Percentiles rank a stretch among this genome's conserved stretches.
phyloP scores from a whole-genome alignment of 2,888 invertebrate genomes.

The Ischnus inquisitorius region DNA sequence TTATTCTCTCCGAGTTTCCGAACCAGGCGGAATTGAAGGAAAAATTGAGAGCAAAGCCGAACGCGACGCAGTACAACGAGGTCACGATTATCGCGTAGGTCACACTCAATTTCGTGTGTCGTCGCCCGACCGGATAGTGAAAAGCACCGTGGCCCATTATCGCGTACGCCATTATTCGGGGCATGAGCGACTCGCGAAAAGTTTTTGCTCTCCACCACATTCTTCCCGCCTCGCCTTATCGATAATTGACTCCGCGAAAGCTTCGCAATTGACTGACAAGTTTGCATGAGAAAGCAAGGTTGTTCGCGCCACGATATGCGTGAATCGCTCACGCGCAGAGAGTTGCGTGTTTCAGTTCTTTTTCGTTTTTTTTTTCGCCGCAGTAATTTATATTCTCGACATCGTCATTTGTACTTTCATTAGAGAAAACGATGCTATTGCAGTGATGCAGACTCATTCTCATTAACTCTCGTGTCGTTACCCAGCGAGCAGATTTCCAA shows the following conservation, averaged over 20 bases:
- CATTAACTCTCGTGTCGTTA: no score
- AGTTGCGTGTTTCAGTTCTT: not conserved
- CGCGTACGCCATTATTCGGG: slow-evolving; percentile 10
- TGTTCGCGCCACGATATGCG: not conserved
- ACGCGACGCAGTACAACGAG: not conserved
- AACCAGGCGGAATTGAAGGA: slow-evolving; percentile 16
- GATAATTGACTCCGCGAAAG: not conserved
- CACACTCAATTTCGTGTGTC: not conserved
- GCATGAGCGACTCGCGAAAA: slow-evolving; percentile 31
- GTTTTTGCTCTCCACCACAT: slow-evolving; percentile 41
- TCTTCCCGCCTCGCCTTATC: not conserved
- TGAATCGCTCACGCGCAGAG: not conserved
- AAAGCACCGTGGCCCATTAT: slow-evolving; percentile 51
- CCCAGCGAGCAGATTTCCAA: no score
- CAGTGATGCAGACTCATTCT: not conserved
- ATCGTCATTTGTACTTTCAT: not conserved
- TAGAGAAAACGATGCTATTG: not conserved
- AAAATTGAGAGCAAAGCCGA: slow-evolving; percentile 5
- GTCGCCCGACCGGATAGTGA: slow-evolving; percentile 32
- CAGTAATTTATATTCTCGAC: not conserved
- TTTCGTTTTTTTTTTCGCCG: not conserved
- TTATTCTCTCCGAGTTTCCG: slow-evolving; percentile 15
- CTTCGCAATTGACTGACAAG: slow-evolving; percentile 1
- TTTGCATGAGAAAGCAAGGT: not conserved
- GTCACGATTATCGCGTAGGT: slow-evolving; percentile 27